A percentile compares a stretch with the other conserved stretches of the same genome.
Conservation (phyloP, 2,797 vertebrate species). For the Crocidura indochinensis region DNA sequence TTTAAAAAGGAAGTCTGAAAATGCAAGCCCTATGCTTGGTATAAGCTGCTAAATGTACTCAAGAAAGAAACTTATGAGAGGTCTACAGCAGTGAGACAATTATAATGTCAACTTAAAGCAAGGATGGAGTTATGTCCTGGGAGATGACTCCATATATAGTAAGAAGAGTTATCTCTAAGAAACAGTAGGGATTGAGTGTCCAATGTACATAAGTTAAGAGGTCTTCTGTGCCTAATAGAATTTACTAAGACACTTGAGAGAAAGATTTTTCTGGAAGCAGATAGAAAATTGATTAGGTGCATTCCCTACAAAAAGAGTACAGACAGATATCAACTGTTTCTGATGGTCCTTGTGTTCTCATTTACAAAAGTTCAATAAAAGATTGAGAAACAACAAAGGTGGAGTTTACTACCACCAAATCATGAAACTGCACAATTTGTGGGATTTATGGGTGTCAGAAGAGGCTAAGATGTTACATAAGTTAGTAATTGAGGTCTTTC, state of each 20-base stretch:
- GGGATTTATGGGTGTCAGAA: neutral
- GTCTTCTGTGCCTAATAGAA: neutral
- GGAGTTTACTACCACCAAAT: neutral
- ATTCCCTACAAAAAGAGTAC: conserved; percentile 22
- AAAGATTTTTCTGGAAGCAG: neutral
- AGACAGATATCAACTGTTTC: neutral
- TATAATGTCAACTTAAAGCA: neutral
- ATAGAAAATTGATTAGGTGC: neutral
- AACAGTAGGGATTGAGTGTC: neutral
- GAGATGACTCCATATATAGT: conserved; percentile 21
- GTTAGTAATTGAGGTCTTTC: neutral
- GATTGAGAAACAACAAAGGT: neutral
- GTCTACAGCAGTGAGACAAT: neutral
- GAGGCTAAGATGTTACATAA: neutral
- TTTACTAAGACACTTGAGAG: neutral
- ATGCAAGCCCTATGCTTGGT: neutral
- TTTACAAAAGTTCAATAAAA: conserved; percentile 26
- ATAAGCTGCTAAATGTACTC: neutral
- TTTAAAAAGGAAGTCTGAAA: neutral
- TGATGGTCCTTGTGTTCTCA: neutral
- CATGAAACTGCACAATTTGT: accelerated
- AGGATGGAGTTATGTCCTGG: conserved; percentile 32
- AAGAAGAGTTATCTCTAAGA: neutral
- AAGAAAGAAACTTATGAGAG: neutral
- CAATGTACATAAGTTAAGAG: neutral